Conservation (phyloP, 2,797 vertebrate species). For the Tragopan temminckii region DNA sequence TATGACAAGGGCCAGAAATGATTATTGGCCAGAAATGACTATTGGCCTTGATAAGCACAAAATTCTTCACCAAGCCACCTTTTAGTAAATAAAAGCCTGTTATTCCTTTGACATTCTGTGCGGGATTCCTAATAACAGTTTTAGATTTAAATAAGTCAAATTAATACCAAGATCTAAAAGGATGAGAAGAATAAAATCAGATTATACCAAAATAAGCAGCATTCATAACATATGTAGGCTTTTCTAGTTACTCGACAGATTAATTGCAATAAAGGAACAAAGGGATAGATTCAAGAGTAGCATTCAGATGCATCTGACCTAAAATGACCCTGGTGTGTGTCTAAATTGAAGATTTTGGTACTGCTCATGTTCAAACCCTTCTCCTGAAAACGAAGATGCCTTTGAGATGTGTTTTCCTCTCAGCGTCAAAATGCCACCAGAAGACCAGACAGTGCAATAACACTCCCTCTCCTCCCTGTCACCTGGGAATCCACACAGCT, state of each 20-base stretch:
- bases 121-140: conserved; percentile 10
- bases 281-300: neutral
- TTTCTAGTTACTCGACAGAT: neutral
- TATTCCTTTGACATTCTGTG: neutral
- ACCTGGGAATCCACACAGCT: neutral
- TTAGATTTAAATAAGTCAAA: neutral
- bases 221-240: neutral
- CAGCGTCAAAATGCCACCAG: neutral
- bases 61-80: neutral
- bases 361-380: neutral
- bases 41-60: neutral
- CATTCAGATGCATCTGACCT: neutral
- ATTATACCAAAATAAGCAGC: conserved; percentile 23
- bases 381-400: neutral
- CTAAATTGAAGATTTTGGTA: neutral
- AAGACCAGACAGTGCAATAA: neutral
- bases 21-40: too few relatives aligned
- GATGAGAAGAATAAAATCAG: neutral
- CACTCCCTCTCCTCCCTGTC: neutral
- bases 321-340: neutral
- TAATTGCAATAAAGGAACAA: neutral
- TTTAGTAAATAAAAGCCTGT: neutral
- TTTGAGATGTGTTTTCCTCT: neutral
- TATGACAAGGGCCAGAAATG: neutral
- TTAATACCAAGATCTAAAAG: neutral